phyloP scores from a whole-genome alignment of 2,888 invertebrate genomes.

The Andrena praecox region DNA sequence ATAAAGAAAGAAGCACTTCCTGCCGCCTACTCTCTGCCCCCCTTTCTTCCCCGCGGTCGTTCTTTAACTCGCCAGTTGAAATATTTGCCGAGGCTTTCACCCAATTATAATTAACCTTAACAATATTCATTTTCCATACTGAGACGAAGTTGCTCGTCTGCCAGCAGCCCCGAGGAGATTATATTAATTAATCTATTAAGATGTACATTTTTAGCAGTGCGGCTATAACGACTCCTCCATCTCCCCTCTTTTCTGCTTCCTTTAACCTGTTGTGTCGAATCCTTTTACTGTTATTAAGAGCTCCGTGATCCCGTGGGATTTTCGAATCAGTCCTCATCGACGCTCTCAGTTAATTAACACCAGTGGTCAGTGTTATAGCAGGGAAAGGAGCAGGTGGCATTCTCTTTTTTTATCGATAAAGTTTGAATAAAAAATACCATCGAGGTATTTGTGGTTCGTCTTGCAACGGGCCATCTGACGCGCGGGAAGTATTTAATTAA shows the following conservation, averaged over 20 bases:
- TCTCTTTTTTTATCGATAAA: conserved; percentile 32
- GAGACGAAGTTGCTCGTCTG: conserved; percentile 68
- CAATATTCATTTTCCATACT: conserved; percentile 76
- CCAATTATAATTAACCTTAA: conserved; percentile 81
- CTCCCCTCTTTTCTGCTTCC: conserved; percentile 49
- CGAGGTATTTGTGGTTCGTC: conserved; percentile 48
- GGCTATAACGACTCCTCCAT: conserved; percentile 31
- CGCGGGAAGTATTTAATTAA: conserved; percentile 83
- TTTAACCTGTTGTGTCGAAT: conserved; percentile 60
- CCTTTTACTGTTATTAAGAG: conserved; percentile 50
- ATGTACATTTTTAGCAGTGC: conserved; percentile 74
- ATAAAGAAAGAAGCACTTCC: conserved; percentile 59
- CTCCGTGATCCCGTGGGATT: background rate
- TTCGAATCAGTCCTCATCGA: background rate
- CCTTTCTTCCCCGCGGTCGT: conserved; percentile 20
- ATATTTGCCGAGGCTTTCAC: conserved; percentile 77
- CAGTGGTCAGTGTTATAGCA: background rate
- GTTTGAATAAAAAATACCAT: conserved; percentile 55
- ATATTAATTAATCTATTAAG: conserved; percentile 81
- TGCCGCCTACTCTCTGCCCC: conserved; percentile 31
- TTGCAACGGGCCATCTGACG: conserved; percentile 57
- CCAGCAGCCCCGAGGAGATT: conserved; percentile 68
- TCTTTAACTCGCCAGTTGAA: conserved; percentile 66
- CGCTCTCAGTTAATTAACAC: conserved; percentile 17
- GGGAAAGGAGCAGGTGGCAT: background rate